Evolutionary conservation across 2,797 vertebrate species (phyloP), one percentile per base, ranked within the genome.

Genomic region (Limosa lapponica): DNA sequence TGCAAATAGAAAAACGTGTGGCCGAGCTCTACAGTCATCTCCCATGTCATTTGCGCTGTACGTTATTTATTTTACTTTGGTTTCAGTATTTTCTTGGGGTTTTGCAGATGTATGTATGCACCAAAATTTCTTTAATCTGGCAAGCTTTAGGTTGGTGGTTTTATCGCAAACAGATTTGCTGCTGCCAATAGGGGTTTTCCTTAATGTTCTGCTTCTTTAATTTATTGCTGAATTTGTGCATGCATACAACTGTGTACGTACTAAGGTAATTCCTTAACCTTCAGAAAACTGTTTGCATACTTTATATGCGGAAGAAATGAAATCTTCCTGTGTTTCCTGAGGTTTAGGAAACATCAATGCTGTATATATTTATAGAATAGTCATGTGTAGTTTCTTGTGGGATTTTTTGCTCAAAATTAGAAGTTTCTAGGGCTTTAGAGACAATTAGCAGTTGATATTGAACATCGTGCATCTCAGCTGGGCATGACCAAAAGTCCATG

Each of bases 231-330:
- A 49, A 10, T 72, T 65, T 75, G 43, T 69, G 64, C 66, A n/a
- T 23, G 14, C 5, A 8, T 46, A 81, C 84, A 95, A 4, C n/a
- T 58, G 7, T 41, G 39, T 52, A 16, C 11, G 1, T 52, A 16
- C 11, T 32, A 7, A 87, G 48, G 87, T 55, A 66, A 87, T 89
- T 92, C 55, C 61, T 96, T 87, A 82, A 81, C 75, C 89, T 92
- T 91, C 61, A 70, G 69, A 52, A 61, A 73, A 58, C 49, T 89
- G 27, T 79, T 55, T 28, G 5, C 59, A 13, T 39, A 8, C 48
- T 85, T 73, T 15, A 37, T 6, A 12, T 44, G 55, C 0, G 1
- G 64, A 59, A 54, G 90, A 66, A 94, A 75, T 69, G 39, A 95
- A 95, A 16, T 64, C 36, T 70, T 58, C 7, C 16, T 87, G 54